Evolutionary conservation across 2,888 invertebrate genomes (phyloP), one percentile per base, ranked within the genome.

Genomic region (Epistrophella euchroma): DNA sequence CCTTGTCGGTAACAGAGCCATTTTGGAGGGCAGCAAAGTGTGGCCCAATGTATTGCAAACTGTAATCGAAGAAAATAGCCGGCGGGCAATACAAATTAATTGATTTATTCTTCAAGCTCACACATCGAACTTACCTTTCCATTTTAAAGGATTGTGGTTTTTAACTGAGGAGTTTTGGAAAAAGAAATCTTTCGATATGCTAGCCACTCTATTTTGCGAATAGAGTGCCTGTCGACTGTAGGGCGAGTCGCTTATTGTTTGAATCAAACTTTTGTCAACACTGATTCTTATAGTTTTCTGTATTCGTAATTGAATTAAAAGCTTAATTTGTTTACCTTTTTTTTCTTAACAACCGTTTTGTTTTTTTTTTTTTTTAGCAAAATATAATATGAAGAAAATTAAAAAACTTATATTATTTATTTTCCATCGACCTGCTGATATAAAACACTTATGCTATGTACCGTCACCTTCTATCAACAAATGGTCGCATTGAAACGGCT

Each of bases 1-100:
- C 96, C 92, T 95, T 96, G 93, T 97, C 97, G 89, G 96, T 96
- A 88, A 97, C 97, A 85, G 97, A 96, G 90, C 96, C 94, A 93
- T 97, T 97, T 75, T 89, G 89, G 75, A 91, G 90, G 47, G 91
- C 89, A 84, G 91, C 90, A 88, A 90, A 94, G 90, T 89, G 94
- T 91, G 90, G 94, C 93, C 89, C 94, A 2, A 37, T 35, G 13
- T 35, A 52, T n/a, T 52, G 52, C 13, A 52, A 97, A 91, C 97
- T 66, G 35, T 47, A 0, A 15, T 22, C 10, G 13, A 25, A 25
- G 25, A 0, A 11, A 13, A 15, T 15, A 40, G n/a, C n/a, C n/a
- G n/a, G n/a, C n/a, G n/a, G n/a, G n/a, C 4, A 17, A 32, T 28
- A 0, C 15, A 37, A 37, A 40, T n/a, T 10, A 17, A 17, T 22